Conservation (phyloP, 2,888 invertebrate genomes). For the Napeogenes inachia region DNA sequence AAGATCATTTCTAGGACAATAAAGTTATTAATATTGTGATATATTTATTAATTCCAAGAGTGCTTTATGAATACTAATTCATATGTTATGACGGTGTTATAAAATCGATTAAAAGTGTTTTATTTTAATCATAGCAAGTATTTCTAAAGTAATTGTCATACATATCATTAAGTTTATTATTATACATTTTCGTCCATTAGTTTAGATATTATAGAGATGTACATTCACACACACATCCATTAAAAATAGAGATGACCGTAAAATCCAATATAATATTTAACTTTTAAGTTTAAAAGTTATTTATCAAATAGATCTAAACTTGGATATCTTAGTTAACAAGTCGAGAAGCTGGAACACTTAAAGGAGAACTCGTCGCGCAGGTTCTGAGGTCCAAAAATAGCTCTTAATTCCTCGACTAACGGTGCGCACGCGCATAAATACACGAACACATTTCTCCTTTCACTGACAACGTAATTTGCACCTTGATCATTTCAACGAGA, state of each 20-base stretch:
- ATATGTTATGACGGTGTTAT: no score
- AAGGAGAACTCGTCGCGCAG: constrained; percentile 45
- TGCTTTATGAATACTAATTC: no score
- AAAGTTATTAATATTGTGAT: no score
- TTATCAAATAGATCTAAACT: constrained; percentile 37
- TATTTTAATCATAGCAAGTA: no score
- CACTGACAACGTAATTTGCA: constrained; percentile 51
- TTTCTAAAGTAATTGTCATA: no score
- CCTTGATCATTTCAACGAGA: constrained; percentile 36
- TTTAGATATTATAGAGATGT: no score
- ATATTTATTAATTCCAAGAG: no score
- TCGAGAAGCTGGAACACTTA: constrained; percentile 42
- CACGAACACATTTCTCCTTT: constrained; percentile 67
- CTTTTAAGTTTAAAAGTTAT: constrained; percentile 27
- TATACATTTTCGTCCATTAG: no score
- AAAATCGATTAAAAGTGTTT: no score
- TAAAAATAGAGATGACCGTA: not conserved
- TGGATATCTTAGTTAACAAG: constrained; percentile 39
- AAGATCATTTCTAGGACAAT: no score
- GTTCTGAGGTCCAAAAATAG: constrained; percentile 65
- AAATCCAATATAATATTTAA: not conserved
- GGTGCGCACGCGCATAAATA: constrained; percentile 51
- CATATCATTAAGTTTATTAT: no score
- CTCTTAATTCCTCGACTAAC: constrained; percentile 47
- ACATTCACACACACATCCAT: not conserved